phyloP scores from a whole-genome alignment of 2,888 invertebrate genomes.

The Spodoptera littoralis region DNA sequence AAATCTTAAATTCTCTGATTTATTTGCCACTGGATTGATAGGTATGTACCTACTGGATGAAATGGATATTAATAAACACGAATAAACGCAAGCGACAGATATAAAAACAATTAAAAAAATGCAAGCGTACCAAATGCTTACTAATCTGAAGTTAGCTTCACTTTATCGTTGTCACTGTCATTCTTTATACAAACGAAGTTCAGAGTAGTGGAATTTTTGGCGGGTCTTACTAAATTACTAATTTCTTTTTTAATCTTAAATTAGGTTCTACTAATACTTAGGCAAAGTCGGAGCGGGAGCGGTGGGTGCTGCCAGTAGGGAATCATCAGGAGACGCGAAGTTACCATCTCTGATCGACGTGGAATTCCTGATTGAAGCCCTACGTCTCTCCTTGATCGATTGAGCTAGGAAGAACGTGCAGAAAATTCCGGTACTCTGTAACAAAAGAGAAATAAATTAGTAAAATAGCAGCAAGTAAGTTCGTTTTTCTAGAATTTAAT shows the following conservation, averaged over 20 bases:
- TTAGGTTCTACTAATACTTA: constrained; percentile 72
- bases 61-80: no score
- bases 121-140: no score
- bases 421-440: constrained; percentile 85
- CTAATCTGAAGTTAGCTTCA: no score
- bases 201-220: background rate
- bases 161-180: no score
- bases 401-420: constrained; percentile 88
- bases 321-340: constrained; percentile 80
- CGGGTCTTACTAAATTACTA: background rate
- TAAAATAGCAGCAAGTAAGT: background rate
- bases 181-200: no score
- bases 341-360: constrained; percentile 73
- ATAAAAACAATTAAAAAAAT: no score
- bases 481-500: no score
- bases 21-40: no score
- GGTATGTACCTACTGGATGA: no score
- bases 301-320: constrained; percentile 75
- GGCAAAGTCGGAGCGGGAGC: constrained; percentile 82
- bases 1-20: no score
- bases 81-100: no score
- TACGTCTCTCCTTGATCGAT: constrained; percentile 82
- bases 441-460: constrained; percentile 57
- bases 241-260: constrained; percentile 2
- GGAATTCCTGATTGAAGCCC: constrained; percentile 84